Evolutionary conservation across 2,113 vertebrate genomes (phyloP).

Genomic region (Motacilla tschutschensis): DNA sequence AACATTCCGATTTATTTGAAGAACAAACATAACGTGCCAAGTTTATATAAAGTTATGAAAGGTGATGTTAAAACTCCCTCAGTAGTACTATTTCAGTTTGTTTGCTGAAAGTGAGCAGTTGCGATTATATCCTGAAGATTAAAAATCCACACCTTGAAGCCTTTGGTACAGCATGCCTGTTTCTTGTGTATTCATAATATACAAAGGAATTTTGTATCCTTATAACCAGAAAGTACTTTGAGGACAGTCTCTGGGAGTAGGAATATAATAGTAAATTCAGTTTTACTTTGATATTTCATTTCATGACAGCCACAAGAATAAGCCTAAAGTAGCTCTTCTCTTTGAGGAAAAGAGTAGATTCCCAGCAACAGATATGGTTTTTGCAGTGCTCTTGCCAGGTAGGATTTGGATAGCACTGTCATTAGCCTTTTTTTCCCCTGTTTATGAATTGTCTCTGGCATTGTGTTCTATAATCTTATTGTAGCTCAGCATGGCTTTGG

Average conservation of each 20-base stretch:
- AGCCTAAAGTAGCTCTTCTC: constrained; percentile 17
- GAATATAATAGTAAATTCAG: constrained; percentile 18
- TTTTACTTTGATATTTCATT: constrained; percentile 47
- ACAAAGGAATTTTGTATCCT: background rate
- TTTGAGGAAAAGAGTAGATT: constrained; percentile 37
- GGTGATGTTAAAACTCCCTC: background rate
- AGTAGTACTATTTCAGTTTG: background rate
- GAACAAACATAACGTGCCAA: background rate
- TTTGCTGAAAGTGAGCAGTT: background rate
- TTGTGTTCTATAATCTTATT: background rate
- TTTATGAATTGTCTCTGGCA: background rate
- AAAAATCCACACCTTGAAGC: background rate
- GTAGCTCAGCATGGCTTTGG: background rate
- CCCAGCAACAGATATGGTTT: constrained; percentile 44
- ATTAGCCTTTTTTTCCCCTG: background rate
- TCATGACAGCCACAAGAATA: constrained; percentile 42
- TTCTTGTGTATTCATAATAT: background rate
- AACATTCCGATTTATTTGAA: background rate
- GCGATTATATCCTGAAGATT: background rate
- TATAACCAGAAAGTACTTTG: background rate
- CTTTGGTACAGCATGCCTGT: background rate
- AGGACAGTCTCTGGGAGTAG: background rate
- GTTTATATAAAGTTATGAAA: background rate
- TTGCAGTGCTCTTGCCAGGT: constrained; percentile 41
- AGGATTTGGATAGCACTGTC: constrained; percentile 24